A percentile compares a stretch with the other conserved stretches of the same genome.
These are phyloP conservation scores for Daboia siamensis DNA, from an alignment of 2,113 vertebrate species.

Conservation along the genomic window DNA sequence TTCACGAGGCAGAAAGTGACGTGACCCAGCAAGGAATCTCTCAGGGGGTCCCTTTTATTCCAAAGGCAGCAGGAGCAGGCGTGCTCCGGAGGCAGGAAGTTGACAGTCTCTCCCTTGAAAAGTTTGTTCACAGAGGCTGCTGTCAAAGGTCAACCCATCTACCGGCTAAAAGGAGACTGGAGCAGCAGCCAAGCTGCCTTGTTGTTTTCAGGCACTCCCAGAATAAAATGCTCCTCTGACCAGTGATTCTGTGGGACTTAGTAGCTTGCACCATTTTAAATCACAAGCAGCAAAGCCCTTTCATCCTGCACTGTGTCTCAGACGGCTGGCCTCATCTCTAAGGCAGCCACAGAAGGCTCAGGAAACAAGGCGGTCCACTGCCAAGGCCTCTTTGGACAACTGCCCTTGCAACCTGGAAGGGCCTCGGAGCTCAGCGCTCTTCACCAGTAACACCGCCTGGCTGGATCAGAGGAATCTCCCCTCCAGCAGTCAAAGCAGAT, in stretches of 20 bases:
- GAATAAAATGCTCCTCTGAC: not conserved
- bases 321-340: not conserved
- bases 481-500: not conserved
- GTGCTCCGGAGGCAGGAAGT: not conserved
- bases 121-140: not conserved
- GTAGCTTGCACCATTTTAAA: not conserved
- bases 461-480: not conserved
- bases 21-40: not conserved
- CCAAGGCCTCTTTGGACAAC: not conserved
- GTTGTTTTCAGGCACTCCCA: not conserved
- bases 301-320: no score
- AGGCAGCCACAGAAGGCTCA: not conserved
- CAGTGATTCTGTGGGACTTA: not conserved
- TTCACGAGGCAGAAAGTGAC: not conserved
- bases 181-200: not conserved
- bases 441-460: not conserved
- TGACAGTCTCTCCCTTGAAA: not conserved
- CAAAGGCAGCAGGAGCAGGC: not conserved
- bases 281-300: not conserved
- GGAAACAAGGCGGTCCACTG: not conserved
- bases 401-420: not conserved
- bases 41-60: not conserved
- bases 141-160: not conserved
- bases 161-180: not conserved
- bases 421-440: not conserved